phyloP scores from a whole-genome alignment of 1,140 invertebrate species.

The Whitmania pigra region DNA sequence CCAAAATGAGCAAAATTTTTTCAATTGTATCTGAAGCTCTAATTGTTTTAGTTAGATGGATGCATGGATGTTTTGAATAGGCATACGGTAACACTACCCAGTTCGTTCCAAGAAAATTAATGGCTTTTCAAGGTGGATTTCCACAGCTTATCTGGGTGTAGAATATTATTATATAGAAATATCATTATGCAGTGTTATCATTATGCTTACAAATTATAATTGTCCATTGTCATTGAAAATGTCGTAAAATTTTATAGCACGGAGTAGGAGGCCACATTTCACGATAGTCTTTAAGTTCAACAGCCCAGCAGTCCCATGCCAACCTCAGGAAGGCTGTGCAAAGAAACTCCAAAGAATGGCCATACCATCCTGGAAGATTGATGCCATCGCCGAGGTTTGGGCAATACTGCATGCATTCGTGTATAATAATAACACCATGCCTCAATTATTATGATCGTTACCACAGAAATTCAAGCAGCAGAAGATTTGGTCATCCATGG shows the following conservation, averaged over 20 bases:
- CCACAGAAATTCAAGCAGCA: constrained; percentile 53
- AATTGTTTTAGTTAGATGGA: too few species aligned
- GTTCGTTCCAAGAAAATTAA: too few species aligned
- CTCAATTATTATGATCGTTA: constrained; percentile 35
- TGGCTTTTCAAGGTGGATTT: too few species aligned
- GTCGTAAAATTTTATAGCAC: constrained; percentile 13
- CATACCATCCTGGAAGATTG: constrained; percentile 7
- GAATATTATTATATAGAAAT: too few species aligned
- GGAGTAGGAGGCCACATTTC: constrained; percentile 24
- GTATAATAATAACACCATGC: not conserved
- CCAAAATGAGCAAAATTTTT: too few species aligned
- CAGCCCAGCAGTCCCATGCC: constrained; percentile 27
- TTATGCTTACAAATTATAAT: too few species aligned
- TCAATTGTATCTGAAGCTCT: too few species aligned
- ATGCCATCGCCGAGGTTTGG: constrained; percentile 17
- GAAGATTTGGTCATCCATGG: constrained; percentile 72
- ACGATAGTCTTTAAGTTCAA: constrained; percentile 42
- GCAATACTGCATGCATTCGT: not conserved
- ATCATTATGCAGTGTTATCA: too few species aligned
- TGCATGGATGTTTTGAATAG: too few species aligned
- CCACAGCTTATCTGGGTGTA: too few species aligned
- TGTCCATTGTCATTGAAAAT: too few species aligned
- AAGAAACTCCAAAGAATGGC: constrained; percentile 18
- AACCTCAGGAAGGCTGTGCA: constrained; percentile 8
- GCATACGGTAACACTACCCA: too few species aligned